Percentiles rank a stretch among this genome's conserved stretches.
Conservation (phyloP, 2,888 invertebrate genomes). For the Lordiphosa fenestrarum region DNA sequence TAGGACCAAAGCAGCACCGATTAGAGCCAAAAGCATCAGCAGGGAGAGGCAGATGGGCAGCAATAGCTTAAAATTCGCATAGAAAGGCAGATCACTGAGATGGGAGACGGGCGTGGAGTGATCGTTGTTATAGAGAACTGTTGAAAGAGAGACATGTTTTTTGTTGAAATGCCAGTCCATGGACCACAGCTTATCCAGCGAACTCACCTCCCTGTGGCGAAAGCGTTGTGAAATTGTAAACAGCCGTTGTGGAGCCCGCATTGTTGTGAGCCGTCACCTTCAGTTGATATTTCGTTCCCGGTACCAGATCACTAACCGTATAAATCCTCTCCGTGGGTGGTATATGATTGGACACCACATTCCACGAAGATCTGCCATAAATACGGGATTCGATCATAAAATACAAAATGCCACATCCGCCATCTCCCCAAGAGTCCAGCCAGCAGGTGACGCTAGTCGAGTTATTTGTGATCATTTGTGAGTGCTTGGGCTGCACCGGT, state of each 20-base stretch:
- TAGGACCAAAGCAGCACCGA: constrained; percentile 87
- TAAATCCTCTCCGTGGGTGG: constrained; percentile 90
- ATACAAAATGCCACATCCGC: constrained; percentile 92
- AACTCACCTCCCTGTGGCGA: constrained; percentile 87
- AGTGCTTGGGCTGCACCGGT: constrained; percentile 89
- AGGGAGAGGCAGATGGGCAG: constrained; percentile 86
- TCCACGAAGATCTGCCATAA: constrained; percentile 84
- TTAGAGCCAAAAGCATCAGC: constrained; percentile 84
- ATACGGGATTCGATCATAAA: constrained; percentile 91
- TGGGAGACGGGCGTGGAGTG: constrained; percentile 85
- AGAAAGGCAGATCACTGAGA: constrained; percentile 84
- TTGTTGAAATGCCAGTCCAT: too few relatives aligned
- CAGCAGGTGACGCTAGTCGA: constrained; percentile 92
- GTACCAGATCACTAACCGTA: constrained; percentile 88
- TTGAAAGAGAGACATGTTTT: neutral
- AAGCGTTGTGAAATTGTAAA: constrained; percentile 92
- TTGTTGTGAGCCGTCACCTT: constrained; percentile 91
- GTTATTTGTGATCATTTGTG: constrained; percentile 91
- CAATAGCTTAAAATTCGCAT: constrained; percentile 84
- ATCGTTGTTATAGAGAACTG: constrained; percentile 83
- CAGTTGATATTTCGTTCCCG: constrained; percentile 87
- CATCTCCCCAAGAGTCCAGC: constrained; percentile 93
- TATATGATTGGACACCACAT: constrained; percentile 89
- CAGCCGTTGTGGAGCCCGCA: constrained; percentile 90
- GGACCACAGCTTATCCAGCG: neutral